These are phyloP conservation scores for Callimorpha dominula DNA, from an alignment of 2,888 invertebrate species.

Conservation along the genomic window DNA sequence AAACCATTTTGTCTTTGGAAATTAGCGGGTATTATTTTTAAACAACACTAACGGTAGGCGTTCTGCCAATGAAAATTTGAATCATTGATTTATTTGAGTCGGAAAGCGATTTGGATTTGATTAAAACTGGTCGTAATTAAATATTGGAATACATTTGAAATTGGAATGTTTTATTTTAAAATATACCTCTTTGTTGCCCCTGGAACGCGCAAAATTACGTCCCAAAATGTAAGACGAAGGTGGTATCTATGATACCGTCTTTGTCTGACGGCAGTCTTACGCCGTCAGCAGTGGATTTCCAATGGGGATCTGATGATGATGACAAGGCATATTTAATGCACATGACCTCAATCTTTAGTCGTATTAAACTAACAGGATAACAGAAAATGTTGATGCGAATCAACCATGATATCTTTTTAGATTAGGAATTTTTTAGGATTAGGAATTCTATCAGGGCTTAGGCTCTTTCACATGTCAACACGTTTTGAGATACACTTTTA, in stretches of 20 bases:
- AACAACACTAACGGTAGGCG: slow-evolving; percentile 53
- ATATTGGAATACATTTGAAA: slow-evolving; percentile 45
- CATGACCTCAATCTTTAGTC: no score
- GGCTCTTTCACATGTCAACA: neutral
- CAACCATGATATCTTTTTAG: neutral
- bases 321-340: no score
- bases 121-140: slow-evolving; percentile 63
- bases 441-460: neutral
- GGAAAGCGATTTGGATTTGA: slow-evolving; percentile 60
- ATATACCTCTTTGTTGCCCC: neutral
- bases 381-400: no score
- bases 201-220: neutral
- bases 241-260: no score
- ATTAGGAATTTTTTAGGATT: neutral
- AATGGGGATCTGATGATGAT: no score
- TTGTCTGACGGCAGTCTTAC: no score
- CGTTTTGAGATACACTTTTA: neutral
- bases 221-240: neutral
- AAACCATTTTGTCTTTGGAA: slow-evolving; percentile 73
- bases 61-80: slow-evolving; percentile 58
- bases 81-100: slow-evolving; percentile 66
- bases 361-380: no score
- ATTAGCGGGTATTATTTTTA: slow-evolving; percentile 63
- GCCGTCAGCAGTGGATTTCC: no score
- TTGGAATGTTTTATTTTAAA: slow-evolving; percentile 43